A percentile compares a stretch with the other conserved stretches of the same genome.
Evolutionary conservation across 2,113 vertebrate genomes (phyloP).

Genomic region (Lutjanus erythropterus): DNA sequence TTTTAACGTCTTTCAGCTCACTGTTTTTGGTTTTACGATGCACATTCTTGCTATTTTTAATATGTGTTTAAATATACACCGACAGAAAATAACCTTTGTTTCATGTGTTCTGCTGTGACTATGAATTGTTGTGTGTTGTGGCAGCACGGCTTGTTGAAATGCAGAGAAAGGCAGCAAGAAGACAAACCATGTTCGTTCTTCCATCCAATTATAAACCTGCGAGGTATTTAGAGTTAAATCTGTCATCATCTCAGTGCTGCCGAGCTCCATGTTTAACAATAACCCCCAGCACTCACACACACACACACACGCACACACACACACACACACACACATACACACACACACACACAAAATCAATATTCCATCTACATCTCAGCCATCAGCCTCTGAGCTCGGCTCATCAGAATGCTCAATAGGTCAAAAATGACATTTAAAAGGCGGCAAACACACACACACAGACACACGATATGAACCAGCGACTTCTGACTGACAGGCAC

Average conservation of each 20-base stretch:
- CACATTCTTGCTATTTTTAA: too few species aligned
- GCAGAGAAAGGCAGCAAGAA: neutral
- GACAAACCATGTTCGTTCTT: neutral
- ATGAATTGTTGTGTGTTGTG: neutral
- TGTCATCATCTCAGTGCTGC: conserved; percentile 46
- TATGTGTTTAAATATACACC: neutral
- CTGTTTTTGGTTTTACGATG: neutral
- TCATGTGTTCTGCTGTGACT: neutral
- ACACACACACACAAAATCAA: conserved; percentile 52
- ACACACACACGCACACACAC: conserved; percentile 17
- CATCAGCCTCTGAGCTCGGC: conserved; percentile 29
- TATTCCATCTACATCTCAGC: conserved; percentile 59
- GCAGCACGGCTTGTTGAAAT: neutral
- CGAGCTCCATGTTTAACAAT: conserved; percentile 49
- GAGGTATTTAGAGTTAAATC: conserved; percentile 53
- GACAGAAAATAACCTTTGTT: neutral
- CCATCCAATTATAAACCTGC: conserved; percentile 43
- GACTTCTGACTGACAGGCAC: conserved; percentile 39
- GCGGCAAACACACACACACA: conserved; percentile 25
- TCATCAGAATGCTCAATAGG: conserved; percentile 60
- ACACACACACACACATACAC: conserved; percentile 26
- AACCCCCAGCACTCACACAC: conserved; percentile 5
- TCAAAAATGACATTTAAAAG: conserved; percentile 62
- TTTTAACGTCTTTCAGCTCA: neutral
- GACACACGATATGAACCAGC: conserved; percentile 6